These are phyloP conservation scores for Drosophila suboccidentalis DNA, from an alignment of 2,888 invertebrate species.

Conservation along the genomic window DNA sequence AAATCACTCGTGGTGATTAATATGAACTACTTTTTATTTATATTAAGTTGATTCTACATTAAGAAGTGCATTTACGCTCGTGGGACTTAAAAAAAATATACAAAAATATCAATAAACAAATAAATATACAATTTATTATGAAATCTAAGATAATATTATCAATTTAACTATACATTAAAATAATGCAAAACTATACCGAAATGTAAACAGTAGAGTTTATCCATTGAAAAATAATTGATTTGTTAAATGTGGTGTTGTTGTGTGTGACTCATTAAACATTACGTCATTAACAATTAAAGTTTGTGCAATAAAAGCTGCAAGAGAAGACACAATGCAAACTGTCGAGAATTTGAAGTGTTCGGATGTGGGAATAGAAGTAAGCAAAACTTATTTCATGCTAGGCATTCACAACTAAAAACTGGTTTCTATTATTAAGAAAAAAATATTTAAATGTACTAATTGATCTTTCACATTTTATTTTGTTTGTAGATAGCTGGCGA, in stretches of 20 bases:
- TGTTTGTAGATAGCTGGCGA: slow-evolving; percentile 1
- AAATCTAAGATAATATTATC: too few species aligned
- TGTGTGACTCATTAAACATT: not conserved
- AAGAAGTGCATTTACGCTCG: too few species aligned
- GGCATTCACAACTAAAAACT: not conserved
- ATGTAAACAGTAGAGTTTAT: not conserved
- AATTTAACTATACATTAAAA: too few species aligned
- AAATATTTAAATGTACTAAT: not conserved
- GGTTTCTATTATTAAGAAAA: not conserved
- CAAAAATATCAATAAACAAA: too few species aligned
- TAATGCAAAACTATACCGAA: not conserved
- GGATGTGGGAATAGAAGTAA: not conserved
- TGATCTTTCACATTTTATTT: not conserved
- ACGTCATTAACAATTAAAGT: not conserved
- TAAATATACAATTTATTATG: too few species aligned
- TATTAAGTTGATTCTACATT: not conserved
- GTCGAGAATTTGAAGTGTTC: too few species aligned
- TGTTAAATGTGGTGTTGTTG: not conserved
- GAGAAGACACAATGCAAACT: not conserved
- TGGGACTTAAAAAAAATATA: too few species aligned
- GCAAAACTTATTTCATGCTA: not conserved
- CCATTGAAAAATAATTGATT: not conserved
- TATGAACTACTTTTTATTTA: not conserved
- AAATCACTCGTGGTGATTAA: too few species aligned
- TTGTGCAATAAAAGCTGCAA: not conserved